Conservation (phyloP, 2,113 vertebrate genomes). For the Helogale parvula region DNA sequence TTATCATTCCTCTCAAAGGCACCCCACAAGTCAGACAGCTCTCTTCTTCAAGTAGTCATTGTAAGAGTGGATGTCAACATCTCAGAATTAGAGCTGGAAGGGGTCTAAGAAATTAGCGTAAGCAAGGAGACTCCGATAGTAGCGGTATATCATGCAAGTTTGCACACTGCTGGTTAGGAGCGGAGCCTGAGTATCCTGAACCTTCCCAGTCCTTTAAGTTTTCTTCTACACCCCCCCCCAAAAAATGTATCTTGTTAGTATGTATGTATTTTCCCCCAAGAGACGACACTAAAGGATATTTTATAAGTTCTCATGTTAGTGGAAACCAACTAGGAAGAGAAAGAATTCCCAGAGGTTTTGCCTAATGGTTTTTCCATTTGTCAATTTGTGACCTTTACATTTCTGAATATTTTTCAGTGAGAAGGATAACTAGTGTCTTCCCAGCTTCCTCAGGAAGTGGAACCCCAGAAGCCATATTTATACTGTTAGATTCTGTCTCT, state of each 20-base stretch:
- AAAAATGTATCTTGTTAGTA: background rate
- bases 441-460: background rate
- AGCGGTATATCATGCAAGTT: too few relatives aligned
- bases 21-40: background rate
- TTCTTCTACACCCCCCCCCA: background rate
- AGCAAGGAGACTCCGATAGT: background rate
- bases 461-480: background rate
- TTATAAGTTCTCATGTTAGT: background rate
- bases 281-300: background rate
- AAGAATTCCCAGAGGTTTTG: conserved; percentile 27
- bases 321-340: conserved; percentile 4
- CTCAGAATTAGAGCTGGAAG: background rate
- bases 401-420: conserved; percentile 40
- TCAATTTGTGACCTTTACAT: conserved; percentile 25
- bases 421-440: background rate
- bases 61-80: background rate
- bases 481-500: background rate
- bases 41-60: background rate
- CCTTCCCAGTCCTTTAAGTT: background rate
- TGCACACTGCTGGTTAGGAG: background rate
- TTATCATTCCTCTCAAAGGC: background rate
- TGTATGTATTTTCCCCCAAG: background rate
- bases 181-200: background rate
- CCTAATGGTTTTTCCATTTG: conserved; percentile 27
- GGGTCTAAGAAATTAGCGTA: background rate